These are phyloP conservation scores for Cuniculus paca DNA, from an alignment of 2,797 vertebrate species.

Conservation along the genomic window DNA sequence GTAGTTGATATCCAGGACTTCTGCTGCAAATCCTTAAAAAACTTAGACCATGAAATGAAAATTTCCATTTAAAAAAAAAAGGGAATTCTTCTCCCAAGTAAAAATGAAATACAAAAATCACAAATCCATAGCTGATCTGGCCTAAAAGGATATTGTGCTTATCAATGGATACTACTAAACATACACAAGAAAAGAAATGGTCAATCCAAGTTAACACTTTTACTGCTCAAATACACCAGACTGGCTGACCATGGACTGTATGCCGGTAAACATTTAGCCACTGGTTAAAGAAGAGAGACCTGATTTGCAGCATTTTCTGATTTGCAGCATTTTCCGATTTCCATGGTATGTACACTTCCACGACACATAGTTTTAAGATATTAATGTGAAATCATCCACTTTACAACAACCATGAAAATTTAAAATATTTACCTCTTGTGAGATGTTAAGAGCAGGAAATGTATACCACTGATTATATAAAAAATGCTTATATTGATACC, in stretches of 20 bases:
- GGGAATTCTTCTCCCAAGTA: background rate
- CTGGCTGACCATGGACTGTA: background rate
- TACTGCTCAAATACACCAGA: background rate
- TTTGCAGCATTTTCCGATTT: background rate
- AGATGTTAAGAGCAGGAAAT: background rate
- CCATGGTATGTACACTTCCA: background rate
- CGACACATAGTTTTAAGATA: background rate
- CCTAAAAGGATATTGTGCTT: background rate
- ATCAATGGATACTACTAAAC: background rate
- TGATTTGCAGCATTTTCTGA: background rate
- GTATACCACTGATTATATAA: background rate
- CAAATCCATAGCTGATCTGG: background rate
- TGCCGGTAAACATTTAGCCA: background rate
- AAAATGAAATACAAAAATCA: background rate
- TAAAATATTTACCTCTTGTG: background rate
- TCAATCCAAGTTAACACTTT: background rate
- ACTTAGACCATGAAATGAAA: background rate
- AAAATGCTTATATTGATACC: background rate
- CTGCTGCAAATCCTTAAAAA: background rate
- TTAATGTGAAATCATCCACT: background rate
- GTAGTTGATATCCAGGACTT: background rate
- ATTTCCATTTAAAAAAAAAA: background rate
- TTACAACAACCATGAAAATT: background rate
- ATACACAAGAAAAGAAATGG: background rate
- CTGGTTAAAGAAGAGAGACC: background rate